Evolutionary conservation across 1,140 invertebrate genomes (phyloP).

Genomic region (Andrena cerasifolii): DNA sequence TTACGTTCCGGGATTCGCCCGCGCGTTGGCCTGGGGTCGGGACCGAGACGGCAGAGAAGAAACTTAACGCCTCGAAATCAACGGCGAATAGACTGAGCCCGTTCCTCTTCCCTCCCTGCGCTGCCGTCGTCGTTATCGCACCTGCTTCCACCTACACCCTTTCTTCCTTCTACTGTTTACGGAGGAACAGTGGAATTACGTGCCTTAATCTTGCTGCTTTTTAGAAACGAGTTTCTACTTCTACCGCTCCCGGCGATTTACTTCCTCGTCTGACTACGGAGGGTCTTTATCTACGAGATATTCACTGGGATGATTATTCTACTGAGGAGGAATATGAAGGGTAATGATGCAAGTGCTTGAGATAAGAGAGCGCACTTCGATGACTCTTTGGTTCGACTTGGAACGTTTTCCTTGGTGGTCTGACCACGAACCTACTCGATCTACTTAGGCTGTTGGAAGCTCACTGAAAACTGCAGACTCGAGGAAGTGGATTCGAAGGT

Average conservation of each 20-base stretch:
- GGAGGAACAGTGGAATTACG: conserved; percentile 13
- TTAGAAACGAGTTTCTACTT: neutral
- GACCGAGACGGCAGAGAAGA: neutral
- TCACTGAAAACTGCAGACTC: too few species aligned
- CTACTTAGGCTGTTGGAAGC: conserved; percentile 12
- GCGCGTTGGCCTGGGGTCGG: too few species aligned
- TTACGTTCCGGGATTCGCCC: conserved; percentile 14
- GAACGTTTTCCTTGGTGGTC: neutral
- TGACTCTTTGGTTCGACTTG: too few species aligned
- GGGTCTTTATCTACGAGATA: neutral
- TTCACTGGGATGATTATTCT: too few species aligned
- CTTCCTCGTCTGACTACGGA: neutral
- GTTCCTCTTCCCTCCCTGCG: neutral
- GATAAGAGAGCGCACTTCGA: too few species aligned
- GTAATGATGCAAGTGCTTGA: too few species aligned
- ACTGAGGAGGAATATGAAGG: too few species aligned
- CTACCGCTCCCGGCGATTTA: neutral
- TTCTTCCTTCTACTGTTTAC: neutral
- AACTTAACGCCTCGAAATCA: conserved; percentile 31
- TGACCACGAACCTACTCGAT: neutral
- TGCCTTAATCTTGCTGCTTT: conserved; percentile 5
- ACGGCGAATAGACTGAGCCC: neutral
- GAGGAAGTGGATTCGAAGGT: too few species aligned
- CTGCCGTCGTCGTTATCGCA: neutral
- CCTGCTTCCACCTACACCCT: neutral